A percentile compares a stretch with the other conserved stretches of the same genome.
Conservation (phyloP, 2,797 vertebrate species). For the Manis javanica region DNA sequence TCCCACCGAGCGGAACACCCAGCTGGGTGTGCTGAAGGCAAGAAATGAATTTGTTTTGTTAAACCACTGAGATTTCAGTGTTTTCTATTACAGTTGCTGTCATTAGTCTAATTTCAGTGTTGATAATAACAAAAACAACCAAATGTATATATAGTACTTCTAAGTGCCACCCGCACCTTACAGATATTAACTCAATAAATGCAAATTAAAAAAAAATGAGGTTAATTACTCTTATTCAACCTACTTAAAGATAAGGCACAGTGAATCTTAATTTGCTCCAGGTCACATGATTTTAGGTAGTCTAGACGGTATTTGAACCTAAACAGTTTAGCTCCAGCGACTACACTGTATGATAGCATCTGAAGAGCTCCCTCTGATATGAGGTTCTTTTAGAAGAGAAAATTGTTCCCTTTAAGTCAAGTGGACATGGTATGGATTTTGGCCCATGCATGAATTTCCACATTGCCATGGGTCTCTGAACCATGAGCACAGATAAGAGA, state of each 20-base stretch:
- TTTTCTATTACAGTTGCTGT: slow-evolving; percentile 1
- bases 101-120: background rate
- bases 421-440: background rate
- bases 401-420: slow-evolving; percentile 3
- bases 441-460: background rate
- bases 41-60: slow-evolving; percentile 24
- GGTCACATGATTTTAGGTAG: background rate
- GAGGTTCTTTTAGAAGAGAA: background rate
- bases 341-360: background rate
- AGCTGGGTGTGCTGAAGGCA: background rate
- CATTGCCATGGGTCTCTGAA: background rate
- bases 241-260: background rate
- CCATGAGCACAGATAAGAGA: background rate
- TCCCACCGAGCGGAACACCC: background rate
- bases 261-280: background rate
- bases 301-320: background rate
- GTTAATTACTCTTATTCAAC: background rate
- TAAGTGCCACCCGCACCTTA: background rate
- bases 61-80: background rate
- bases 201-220: background rate
- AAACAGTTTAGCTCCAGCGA: background rate
- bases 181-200: background rate
- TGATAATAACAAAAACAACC: background rate
- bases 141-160: background rate
- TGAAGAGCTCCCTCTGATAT: background rate